phyloP scores from a whole-genome alignment of 2,888 invertebrate species.

The Apotomis turbidana region DNA sequence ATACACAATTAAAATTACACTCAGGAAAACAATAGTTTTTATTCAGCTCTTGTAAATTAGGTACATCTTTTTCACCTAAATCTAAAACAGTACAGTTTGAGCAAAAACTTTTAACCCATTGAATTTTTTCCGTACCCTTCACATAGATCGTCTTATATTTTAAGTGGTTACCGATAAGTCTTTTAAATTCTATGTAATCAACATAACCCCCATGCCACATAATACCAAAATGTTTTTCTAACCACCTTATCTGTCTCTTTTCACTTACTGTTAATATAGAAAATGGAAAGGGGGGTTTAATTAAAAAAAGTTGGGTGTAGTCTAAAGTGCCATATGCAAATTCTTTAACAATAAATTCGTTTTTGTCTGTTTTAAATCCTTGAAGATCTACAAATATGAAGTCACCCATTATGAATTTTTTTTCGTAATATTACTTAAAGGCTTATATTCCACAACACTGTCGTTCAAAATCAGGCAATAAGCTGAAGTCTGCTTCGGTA shows the following conservation, averaged over 20 bases:
- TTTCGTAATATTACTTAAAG: slow-evolving; percentile 8
- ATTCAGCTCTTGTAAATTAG: slow-evolving; percentile 14
- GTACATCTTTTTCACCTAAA: slow-evolving; percentile 8
- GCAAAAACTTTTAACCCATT: slow-evolving; percentile 28
- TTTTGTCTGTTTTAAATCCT: slow-evolving; percentile 26
- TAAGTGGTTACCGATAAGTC: slow-evolving; percentile 14
- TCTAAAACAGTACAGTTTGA: slow-evolving; percentile 13
- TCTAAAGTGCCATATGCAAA: background rate
- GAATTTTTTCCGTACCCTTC: slow-evolving; percentile 30
- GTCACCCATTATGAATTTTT: slow-evolving; percentile 32
- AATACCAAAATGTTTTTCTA: slow-evolving; percentile 16
- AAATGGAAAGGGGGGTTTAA: slow-evolving; percentile 29
- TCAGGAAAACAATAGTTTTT: slow-evolving; percentile 4
- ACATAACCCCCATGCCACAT: slow-evolving; percentile 24
- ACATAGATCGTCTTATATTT: slow-evolving; percentile 13
- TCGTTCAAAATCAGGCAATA: slow-evolving; percentile 17
- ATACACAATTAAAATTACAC: background rate
- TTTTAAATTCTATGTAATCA: slow-evolving; percentile 16
- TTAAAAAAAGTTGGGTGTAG: slow-evolving; percentile 15
- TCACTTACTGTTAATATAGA: slow-evolving; percentile 11
- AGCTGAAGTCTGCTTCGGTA: slow-evolving; percentile 6
- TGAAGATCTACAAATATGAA: slow-evolving; percentile 29
- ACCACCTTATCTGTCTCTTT: slow-evolving; percentile 22
- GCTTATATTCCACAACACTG: slow-evolving; percentile 4
- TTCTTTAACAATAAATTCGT: slow-evolving; percentile 10